A percentile compares a stretch with the other conserved stretches of the same genome.
Conservation (phyloP, 2,797 vertebrate species). For the Scolopax rusticola region DNA sequence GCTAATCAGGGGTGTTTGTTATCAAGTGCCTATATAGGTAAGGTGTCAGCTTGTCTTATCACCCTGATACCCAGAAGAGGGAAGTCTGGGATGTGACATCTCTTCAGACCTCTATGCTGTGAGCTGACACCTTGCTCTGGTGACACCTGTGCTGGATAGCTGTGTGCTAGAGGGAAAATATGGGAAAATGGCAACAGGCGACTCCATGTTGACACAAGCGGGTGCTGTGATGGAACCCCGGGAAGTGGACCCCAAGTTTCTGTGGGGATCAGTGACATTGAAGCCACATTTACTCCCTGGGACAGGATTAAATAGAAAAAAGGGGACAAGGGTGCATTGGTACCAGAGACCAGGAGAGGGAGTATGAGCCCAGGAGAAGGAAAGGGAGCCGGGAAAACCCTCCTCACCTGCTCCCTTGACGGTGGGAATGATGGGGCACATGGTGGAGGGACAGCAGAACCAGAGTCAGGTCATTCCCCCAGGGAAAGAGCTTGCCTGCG, state of each 20-base stretch:
- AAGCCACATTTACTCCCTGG: not conserved
- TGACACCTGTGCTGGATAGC: not conserved
- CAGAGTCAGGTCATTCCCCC: accelerated
- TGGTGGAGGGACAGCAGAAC: not conserved
- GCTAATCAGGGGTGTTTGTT: not conserved
- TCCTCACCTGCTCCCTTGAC: not conserved
- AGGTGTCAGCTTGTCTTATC: not conserved
- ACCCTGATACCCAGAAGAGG: not conserved
- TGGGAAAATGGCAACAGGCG: not conserved
- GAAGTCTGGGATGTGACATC: not conserved
- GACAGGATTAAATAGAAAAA: not conserved
- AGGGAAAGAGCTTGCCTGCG: not conserved
- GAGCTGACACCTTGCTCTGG: not conserved
- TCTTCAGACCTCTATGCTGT: not conserved
- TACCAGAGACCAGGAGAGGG: constrained; percentile 21
- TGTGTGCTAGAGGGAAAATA: not conserved
- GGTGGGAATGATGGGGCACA: not conserved
- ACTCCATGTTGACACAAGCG: not conserved
- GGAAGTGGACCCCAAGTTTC: not conserved
- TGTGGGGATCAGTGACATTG: not conserved
- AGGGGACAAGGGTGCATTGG: not conserved
- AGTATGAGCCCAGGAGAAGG: not conserved
- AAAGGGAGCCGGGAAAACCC: not conserved
- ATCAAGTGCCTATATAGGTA: not conserved
- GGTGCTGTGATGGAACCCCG: not conserved